Evolutionary conservation across 2,888 invertebrate species (phyloP).

Genomic region (Morpho achilles): DNA sequence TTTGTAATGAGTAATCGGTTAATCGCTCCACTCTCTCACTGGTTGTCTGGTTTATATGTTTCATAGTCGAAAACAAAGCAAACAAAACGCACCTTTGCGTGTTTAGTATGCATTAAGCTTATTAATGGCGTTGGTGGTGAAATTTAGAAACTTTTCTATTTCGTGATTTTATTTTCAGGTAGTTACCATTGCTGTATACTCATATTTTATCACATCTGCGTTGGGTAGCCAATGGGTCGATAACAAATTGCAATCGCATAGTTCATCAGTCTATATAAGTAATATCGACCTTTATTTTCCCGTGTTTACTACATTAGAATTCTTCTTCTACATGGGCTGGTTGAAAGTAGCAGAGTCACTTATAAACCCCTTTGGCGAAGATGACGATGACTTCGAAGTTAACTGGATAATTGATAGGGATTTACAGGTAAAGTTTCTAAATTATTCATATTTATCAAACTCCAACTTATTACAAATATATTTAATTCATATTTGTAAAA

Average conservation of each 20-base stretch:
- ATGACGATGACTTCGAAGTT: conserved; percentile 94
- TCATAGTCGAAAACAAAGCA: background rate
- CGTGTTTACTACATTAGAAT: conserved; percentile 92
- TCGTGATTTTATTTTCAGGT: conserved; percentile 69
- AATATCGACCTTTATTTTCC: conserved; percentile 93
- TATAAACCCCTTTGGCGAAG: conserved; percentile 95
- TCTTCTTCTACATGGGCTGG: conserved; percentile 95
- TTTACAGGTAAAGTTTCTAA: conserved; percentile 80
- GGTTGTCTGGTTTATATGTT: background rate
- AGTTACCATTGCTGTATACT: conserved; percentile 95
- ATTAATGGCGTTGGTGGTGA: conserved; percentile 9
- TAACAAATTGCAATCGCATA: conserved; percentile 58
- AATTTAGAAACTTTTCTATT: conserved; percentile 7
- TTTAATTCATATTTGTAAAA: too few species aligned
- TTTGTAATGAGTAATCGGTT: too few species aligned
- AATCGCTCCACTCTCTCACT: too few species aligned
- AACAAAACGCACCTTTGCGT: conserved; percentile 17
- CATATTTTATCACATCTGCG: conserved; percentile 92
- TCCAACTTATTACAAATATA: too few species aligned
- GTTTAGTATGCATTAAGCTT: conserved; percentile 12
- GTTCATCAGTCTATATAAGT: conserved; percentile 60
- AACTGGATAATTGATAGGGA: conserved; percentile 97
- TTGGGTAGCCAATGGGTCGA: conserved; percentile 94
- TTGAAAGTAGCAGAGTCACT: conserved; percentile 94
- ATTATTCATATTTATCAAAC: too few species aligned